Evolutionary conservation across 2,888 invertebrate genomes (phyloP).

Genomic region (Branchinecta sandiegonensis): DNA sequence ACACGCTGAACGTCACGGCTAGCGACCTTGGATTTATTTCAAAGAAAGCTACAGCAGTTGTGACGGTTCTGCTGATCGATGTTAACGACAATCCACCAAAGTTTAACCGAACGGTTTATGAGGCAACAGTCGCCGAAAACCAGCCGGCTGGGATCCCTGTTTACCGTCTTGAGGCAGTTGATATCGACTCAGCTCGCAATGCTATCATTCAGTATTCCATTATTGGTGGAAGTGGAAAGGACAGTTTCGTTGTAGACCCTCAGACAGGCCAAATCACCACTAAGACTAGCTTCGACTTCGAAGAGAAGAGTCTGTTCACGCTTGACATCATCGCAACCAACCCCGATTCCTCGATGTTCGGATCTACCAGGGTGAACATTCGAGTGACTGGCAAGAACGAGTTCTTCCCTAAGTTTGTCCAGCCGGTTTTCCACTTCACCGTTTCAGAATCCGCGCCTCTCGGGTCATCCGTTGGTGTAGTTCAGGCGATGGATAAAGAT

Average conservation of each 20-base stretch:
- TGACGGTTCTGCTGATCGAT: constrained; percentile 74
- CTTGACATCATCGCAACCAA: constrained; percentile 68
- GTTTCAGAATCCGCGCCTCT: constrained; percentile 81
- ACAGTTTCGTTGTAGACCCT: constrained; percentile 59
- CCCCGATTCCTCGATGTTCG: constrained; percentile 66
- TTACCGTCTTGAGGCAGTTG: constrained; percentile 57
- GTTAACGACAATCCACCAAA: constrained; percentile 83
- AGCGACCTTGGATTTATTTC: constrained; percentile 69
- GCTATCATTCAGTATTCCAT: constrained; percentile 70
- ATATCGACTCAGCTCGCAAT: constrained; percentile 75
- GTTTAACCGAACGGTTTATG: constrained; percentile 61
- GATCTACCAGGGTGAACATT: constrained; percentile 53
- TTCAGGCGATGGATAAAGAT: constrained; percentile 79
- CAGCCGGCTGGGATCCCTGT: constrained; percentile 57
- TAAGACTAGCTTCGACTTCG: constrained; percentile 67
- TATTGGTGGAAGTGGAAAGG: constrained; percentile 55
- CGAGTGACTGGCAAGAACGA: constrained; percentile 75
- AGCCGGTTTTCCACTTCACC: constrained; percentile 78
- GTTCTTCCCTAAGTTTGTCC: constrained; percentile 70
- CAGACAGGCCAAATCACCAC: constrained; percentile 61
- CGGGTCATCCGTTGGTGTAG: constrained; percentile 65
- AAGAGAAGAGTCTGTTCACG: constrained; percentile 57
- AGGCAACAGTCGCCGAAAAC: constrained; percentile 69
- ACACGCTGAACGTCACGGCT: constrained; percentile 72
- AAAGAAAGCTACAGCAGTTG: constrained; percentile 56